phyloP scores from a whole-genome alignment of 2,888 invertebrate species.

The Drosophila greeni region DNA sequence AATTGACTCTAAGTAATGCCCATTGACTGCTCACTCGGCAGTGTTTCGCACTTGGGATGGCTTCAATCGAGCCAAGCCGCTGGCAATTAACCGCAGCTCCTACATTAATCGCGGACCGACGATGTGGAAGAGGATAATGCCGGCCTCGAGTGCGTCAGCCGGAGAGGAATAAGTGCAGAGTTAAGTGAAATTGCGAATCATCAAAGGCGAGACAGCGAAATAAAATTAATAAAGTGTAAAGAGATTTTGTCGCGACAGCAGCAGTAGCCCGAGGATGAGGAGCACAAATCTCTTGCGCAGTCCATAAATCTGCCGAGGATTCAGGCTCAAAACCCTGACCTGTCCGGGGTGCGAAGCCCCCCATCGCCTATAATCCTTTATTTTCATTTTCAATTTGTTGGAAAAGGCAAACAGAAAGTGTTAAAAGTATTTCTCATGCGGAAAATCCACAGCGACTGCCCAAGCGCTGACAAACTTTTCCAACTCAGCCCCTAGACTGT shows the following conservation, averaged over 20 bases:
- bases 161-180: conserved; percentile 6
- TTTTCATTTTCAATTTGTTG: conserved; percentile 43
- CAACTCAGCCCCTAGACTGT: not conserved
- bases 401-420: conserved; percentile 48
- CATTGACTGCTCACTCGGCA: conserved; percentile 23
- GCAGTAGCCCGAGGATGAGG: not conserved
- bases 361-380: conserved; percentile 43
- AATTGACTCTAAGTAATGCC: conserved; percentile 27
- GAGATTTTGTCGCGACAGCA: conserved; percentile 44
- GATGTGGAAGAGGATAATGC: conserved; percentile 62
- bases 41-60: conserved; percentile 18
- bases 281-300: not conserved
- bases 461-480: conserved; percentile 50
- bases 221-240: conserved; percentile 62
- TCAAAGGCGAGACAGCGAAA: conserved; percentile 24
- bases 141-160: conserved; percentile 39
- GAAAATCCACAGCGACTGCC: conserved; percentile 44
- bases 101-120: conserved; percentile 60
- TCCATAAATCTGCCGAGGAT: conserved; percentile 20
- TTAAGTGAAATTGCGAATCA: conserved; percentile 29
- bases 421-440: conserved; percentile 49
- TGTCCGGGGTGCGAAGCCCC: not conserved
- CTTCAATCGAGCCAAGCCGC: conserved; percentile 22
- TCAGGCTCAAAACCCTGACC: conserved; percentile 2
- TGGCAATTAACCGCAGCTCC: conserved; percentile 43